Percentiles rank a stretch among this genome's conserved stretches.
Conservation (phyloP, 2,888 invertebrate genomes). For the Silvanus unidentatus region DNA sequence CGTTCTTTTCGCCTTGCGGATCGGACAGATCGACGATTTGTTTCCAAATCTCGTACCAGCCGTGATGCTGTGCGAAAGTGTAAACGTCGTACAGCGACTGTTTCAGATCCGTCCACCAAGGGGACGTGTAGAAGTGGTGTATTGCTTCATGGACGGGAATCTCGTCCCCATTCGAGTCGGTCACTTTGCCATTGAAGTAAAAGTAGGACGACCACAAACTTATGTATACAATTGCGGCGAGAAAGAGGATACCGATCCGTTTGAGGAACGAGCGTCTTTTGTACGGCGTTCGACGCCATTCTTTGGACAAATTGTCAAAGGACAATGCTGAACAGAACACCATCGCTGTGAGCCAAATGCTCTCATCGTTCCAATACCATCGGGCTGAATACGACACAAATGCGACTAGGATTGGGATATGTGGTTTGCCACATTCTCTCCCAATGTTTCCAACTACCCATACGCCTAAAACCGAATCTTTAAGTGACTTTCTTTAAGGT, state of each 20-base stretch:
- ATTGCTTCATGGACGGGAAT: constrained; percentile 83
- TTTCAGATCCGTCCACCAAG: constrained; percentile 80
- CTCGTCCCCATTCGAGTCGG: constrained; percentile 72
- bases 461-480: constrained; percentile 57
- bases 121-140: constrained; percentile 83
- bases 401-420: constrained; percentile 64
- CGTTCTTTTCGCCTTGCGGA: constrained; percentile 85
- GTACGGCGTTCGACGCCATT: constrained; percentile 67
- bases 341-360: constrained; percentile 62
- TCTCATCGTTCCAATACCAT: constrained; percentile 69
- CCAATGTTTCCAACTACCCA: constrained; percentile 90
- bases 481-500: too few species aligned
- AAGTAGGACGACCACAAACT: constrained; percentile 72
- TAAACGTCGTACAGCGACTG: constrained; percentile 69
- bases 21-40: constrained; percentile 81
- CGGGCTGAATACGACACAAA: constrained; percentile 62
- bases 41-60: constrained; percentile 81
- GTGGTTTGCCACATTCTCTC: constrained; percentile 67
- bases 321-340: constrained; percentile 59
- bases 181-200: constrained; percentile 82
- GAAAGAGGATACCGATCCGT: constrained; percentile 54
- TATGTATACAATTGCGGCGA: constrained; percentile 63
- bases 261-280: constrained; percentile 40
- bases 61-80: constrained; percentile 74
- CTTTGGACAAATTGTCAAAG: constrained; percentile 71